Base-by-base conservation (phyloP, 2,888 invertebrate genomes). In the Pediacus dermestoides region DNA sequence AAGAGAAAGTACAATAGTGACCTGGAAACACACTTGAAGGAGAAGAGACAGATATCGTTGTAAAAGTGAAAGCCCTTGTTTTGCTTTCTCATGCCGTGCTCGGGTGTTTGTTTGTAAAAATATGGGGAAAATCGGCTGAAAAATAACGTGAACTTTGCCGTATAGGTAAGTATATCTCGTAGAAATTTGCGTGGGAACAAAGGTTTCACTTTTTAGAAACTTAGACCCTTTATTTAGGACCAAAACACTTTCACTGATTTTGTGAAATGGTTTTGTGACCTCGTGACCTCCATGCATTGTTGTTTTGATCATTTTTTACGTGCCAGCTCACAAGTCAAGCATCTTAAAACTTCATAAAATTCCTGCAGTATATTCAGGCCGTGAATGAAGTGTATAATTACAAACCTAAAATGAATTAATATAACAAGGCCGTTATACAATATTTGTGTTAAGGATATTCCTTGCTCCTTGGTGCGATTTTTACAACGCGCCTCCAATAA, bases 371-470 rank as follows among this genome's bases (percentile, higher is more conserved):
- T n/a, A n/a, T n/a, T n/a, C n/a, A n/a, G n/a, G n/a, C n/a, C n/a
- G n/a, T n/a, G 28, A 28, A 28, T 28, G 11, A 28, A 14, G 14
- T 28, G 14, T 28, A 9, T 28, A 28, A 28, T 28, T 28, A 23
- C 23, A 9, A n/a, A n/a, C n/a, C n/a, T 28, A 28, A 28, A 39
- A 26, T 18, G 22, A 12, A 30, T 13, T 38, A 38, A 37, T 41
- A 25, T 33, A 27, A 39, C 48, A 37, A 48, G 48, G 48, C 34
- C 40, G 48, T 4, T 30, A 48, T 35, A 28, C 31, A 39, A 48
- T 48, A 48, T 48, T 39, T 31, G 31, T 48, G 42, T 45, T 42
- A 42, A 45, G 44, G 44, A 40, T 48, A 13, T n/a, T n/a, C n/a
- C n/a, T n/a, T n/a, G n/a, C n/a, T n/a, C n/a, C n/a, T n/a, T n/a